These are phyloP conservation scores for Endotricha flammealis DNA, from an alignment of 2,888 invertebrate genomes.

Conservation along the genomic window DNA sequence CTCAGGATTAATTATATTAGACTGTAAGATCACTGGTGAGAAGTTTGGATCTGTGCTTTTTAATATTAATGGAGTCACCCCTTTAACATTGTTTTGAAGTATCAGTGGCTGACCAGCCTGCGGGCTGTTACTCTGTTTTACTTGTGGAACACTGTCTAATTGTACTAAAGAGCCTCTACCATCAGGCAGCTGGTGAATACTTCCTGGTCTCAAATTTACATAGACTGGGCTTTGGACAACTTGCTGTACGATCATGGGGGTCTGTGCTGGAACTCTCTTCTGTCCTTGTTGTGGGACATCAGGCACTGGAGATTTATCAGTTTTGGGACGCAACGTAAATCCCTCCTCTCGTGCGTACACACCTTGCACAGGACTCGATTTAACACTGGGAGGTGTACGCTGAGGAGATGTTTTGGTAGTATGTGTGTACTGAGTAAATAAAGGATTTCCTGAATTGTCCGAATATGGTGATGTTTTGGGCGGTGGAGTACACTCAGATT, in stretches of 20 bases:
- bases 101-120: conserved; percentile 48
- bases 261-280: conserved; percentile 33
- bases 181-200: conserved; percentile 52
- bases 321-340: conserved; percentile 43
- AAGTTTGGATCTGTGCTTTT: conserved; percentile 66
- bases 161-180: conserved; percentile 44
- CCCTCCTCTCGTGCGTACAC: conserved; percentile 49
- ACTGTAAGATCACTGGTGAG: conserved; percentile 81
- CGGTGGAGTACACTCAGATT: too few species aligned
- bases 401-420: conserved; percentile 35
- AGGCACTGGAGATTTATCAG: conserved; percentile 38
- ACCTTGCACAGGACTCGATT: conserved; percentile 48
- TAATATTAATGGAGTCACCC: conserved; percentile 57
- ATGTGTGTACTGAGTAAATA: conserved; percentile 59
- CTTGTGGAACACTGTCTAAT: conserved; percentile 43
- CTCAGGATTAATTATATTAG: conserved; percentile 78
- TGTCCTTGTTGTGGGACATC: conserved; percentile 54
- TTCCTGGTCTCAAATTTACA: conserved; percentile 57
- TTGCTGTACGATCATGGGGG: conserved; percentile 65
- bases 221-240: conserved; percentile 62
- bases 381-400: conserved; percentile 28
- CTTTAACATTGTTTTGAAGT: conserved; percentile 57
- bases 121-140: conserved; percentile 38
- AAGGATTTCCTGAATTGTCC: conserved; percentile 52
- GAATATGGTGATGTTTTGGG: conserved; percentile 44